Percentiles rank a stretch among this genome's conserved stretches.
Evolutionary conservation across 2,888 invertebrate species (phyloP).

Genomic region (Nymphalis urticae): DNA sequence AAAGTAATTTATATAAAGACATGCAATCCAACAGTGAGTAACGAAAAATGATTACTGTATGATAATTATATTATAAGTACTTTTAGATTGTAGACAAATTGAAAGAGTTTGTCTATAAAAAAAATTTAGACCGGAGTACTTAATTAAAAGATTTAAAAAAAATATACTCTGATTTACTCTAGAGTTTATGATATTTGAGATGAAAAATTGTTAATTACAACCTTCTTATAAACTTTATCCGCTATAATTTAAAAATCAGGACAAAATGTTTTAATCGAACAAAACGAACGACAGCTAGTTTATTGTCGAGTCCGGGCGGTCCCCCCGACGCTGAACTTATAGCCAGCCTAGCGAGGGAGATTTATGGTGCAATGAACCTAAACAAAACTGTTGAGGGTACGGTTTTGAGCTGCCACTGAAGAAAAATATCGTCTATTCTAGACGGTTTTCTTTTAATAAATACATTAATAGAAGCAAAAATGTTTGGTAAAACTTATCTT

Average conservation of each 20-base stretch:
- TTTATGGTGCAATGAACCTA: constrained; percentile 22
- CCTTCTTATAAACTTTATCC: background rate
- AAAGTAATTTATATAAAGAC: too few relatives aligned
- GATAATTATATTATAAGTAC: too few relatives aligned
- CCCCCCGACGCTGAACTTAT: background rate
- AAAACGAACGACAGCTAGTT: constrained; percentile 1
- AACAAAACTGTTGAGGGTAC: constrained; percentile 4
- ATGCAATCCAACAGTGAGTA: too few relatives aligned
- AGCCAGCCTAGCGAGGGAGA: constrained; percentile 7
- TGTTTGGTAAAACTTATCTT: background rate
- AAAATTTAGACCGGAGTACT: too few relatives aligned
- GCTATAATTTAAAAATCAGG: background rate
- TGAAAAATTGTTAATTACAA: background rate
- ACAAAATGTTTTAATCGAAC: constrained; percentile 1
- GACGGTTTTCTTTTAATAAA: background rate
- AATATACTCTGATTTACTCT: too few relatives aligned
- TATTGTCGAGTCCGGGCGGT: background rate
- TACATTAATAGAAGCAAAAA: background rate
- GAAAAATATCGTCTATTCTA: constrained; percentile 2
- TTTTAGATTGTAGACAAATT: too few relatives aligned
- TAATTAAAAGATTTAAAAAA: too few relatives aligned
- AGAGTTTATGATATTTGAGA: background rate
- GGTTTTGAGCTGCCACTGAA: background rate
- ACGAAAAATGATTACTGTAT: too few relatives aligned
- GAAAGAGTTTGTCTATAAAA: too few relatives aligned